phyloP scores from a whole-genome alignment of 2,888 invertebrate genomes.

The Piscicola geometra region DNA sequence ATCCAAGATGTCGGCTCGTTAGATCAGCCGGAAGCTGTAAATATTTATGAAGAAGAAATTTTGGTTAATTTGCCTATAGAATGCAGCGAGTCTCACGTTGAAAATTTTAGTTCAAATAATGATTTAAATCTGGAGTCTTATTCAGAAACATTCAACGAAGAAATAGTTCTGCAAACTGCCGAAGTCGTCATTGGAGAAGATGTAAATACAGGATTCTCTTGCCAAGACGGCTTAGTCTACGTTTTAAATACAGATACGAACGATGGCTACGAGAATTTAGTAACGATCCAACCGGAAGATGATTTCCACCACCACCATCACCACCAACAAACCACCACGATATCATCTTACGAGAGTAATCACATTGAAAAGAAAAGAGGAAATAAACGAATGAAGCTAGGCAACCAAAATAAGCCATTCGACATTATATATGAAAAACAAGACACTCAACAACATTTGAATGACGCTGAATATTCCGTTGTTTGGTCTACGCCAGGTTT shows the following conservation, averaged over 20 bases:
- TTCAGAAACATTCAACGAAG: slow-evolving; percentile 32
- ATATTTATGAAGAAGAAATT: slow-evolving; percentile 28
- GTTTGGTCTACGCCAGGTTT: slow-evolving; percentile 32
- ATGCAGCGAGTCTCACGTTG: slow-evolving; percentile 28
- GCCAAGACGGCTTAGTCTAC: slow-evolving; percentile 32
- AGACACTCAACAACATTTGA: slow-evolving; percentile 18
- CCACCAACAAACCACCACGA: slow-evolving; percentile 9
- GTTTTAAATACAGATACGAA: slow-evolving; percentile 24
- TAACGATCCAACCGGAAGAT: slow-evolving; percentile 23
- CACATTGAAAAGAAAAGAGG: slow-evolving; percentile 28
- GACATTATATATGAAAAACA: slow-evolving; percentile 17
- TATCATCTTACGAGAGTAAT: slow-evolving; percentile 21
- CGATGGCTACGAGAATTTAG: slow-evolving; percentile 29
- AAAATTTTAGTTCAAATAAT: slow-evolving; percentile 28
- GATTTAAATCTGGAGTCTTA: slow-evolving; percentile 31
- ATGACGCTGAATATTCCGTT: slow-evolving; percentile 30
- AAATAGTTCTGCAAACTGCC: slow-evolving; percentile 34
- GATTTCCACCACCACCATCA: slow-evolving; percentile 21
- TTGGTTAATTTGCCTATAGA: slow-evolving; percentile 31
- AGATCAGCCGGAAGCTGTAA: slow-evolving; percentile 16
- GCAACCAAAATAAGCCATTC: slow-evolving; percentile 11
- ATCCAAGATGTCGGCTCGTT: slow-evolving; percentile 37
- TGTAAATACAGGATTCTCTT: slow-evolving; percentile 14
- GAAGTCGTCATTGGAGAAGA: slow-evolving; percentile 35
- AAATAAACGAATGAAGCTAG: slow-evolving; percentile 19